Percentiles rank a stretch among this genome's conserved stretches.
Evolutionary conservation across 2,113 vertebrate species (phyloP).

Genomic region (Penelope pileata): DNA sequence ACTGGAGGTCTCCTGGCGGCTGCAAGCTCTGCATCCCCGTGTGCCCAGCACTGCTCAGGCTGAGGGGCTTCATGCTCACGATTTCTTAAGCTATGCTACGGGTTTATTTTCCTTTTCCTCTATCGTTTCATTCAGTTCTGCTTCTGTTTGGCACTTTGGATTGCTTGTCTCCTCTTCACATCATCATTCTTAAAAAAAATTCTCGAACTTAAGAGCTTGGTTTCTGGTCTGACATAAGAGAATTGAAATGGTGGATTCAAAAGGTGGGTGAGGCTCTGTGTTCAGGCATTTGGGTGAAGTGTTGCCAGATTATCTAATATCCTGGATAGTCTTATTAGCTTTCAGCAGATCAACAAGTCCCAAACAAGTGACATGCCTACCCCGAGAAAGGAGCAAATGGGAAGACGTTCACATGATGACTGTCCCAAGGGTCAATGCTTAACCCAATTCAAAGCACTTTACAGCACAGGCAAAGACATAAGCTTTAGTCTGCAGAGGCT

Average conservation of each 20-base stretch:
- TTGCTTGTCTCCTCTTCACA: constrained; percentile 58
- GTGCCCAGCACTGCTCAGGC: neutral
- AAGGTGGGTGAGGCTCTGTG: neutral
- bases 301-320: neutral
- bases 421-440: neutral
- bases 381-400: neutral
- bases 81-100: constrained; percentile 61
- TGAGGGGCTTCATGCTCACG: constrained; percentile 1
- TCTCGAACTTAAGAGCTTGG: constrained; percentile 72
- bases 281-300: neutral
- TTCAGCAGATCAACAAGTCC: neutral
- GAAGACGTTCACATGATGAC: neutral
- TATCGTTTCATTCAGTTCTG: constrained; percentile 65
- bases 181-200: constrained; percentile 75
- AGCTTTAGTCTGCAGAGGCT: neutral
- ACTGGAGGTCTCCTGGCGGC: neutral
- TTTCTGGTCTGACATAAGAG: constrained; percentile 20
- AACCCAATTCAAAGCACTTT: neutral
- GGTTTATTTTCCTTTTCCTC: constrained; percentile 68
- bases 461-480: neutral
- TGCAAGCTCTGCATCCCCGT: neutral
- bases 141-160: constrained; percentile 71
- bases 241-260: neutral
- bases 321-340: neutral
- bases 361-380: neutral